phyloP scores from a whole-genome alignment of 1,140 invertebrate species.

The Drosophila carrolli region DNA sequence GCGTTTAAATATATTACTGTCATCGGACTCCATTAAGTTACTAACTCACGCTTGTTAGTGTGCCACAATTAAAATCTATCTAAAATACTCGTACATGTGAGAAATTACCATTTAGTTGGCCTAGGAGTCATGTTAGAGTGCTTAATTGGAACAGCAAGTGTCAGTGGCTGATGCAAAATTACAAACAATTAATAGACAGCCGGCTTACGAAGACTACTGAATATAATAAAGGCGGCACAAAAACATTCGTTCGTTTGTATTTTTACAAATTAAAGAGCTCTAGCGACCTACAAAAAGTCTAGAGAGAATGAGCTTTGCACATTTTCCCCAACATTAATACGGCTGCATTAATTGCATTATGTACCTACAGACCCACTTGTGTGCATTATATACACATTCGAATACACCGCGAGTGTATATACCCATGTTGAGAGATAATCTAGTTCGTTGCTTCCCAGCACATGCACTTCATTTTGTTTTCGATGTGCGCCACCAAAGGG shows the following conservation, averaged over 20 bases:
- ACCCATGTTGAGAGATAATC: slow-evolving; percentile 23
- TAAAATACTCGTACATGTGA: neutral
- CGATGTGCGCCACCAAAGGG: slow-evolving; percentile 18
- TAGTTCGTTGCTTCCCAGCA: slow-evolving; percentile 41
- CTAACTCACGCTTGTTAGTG: neutral
- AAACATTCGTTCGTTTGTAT: neutral
- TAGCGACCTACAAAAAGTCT: slow-evolving; percentile 35
- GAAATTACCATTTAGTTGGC: neutral
- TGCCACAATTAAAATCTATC: neutral
- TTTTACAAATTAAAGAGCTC: slow-evolving; percentile 11
- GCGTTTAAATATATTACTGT: neutral
- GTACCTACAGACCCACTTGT: slow-evolving; percentile 28
- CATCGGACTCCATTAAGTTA: neutral
- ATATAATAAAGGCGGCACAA: neutral
- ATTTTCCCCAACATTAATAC: slow-evolving; percentile 28
- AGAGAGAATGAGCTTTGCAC: slow-evolving; percentile 28
- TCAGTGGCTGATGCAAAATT: slow-evolving; percentile 1
- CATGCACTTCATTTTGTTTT: slow-evolving; percentile 23
- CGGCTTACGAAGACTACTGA: neutral
- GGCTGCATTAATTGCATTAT: slow-evolving; percentile 58
- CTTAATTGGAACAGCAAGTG: neutral
- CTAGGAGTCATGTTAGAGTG: neutral
- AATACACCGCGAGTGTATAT: neutral
- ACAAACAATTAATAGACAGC: neutral
- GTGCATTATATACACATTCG: neutral